Evolutionary conservation across 2,888 invertebrate species (phyloP).

Genomic region (Tenthredo distinguenda): DNA sequence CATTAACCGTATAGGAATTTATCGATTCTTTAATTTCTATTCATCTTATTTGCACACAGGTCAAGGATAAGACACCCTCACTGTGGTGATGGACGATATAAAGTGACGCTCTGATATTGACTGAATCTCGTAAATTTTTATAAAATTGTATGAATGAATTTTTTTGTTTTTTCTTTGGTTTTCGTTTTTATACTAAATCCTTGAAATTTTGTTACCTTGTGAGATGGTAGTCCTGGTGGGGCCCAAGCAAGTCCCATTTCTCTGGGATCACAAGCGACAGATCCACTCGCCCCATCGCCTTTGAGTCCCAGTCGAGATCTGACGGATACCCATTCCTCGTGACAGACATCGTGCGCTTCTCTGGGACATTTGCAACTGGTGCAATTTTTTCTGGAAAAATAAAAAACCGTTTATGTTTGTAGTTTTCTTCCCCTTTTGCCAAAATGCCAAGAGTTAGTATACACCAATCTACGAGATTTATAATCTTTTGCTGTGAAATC

Average conservation of each 20-base stretch:
- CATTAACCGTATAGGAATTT: background rate
- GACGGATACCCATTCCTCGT: conserved; percentile 91
- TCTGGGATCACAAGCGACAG: conserved; percentile 80
- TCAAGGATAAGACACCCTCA: conserved; percentile 30
- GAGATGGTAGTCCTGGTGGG: conserved; percentile 82
- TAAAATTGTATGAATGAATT: background rate
- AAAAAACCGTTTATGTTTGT: background rate
- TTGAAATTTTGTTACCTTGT: conserved; percentile 66
- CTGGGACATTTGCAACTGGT: conserved; percentile 95
- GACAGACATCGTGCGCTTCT: conserved; percentile 93
- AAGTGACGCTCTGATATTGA: background rate
- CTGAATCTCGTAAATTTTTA: background rate
- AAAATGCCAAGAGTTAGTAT: background rate
- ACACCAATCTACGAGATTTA: background rate
- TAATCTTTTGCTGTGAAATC: background rate
- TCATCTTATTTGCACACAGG: background rate
- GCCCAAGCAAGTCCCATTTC: conserved; percentile 89
- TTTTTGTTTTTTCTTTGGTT: background rate
- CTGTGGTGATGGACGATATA: background rate
- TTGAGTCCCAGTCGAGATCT: conserved; percentile 86
- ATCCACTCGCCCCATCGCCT: conserved; percentile 80
- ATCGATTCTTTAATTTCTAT: conserved; percentile 22
- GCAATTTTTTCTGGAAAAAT: conserved; percentile 91
- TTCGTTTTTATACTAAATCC: background rate
- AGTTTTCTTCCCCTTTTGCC: background rate